Conservation (phyloP, 2,797 vertebrate genomes). For the Sebastes itinus region DNA sequence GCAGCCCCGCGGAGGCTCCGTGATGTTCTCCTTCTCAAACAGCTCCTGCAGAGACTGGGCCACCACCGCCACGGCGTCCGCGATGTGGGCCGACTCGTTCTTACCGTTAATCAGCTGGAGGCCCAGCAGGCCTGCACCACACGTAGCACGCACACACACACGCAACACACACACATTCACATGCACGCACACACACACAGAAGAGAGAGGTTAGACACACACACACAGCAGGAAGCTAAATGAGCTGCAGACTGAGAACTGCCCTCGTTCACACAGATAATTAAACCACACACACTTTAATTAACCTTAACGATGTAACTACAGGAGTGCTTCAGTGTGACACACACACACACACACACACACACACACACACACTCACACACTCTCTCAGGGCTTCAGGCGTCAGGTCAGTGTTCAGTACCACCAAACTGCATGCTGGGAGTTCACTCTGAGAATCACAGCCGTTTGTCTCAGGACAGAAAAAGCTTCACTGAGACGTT, state of each 20-base stretch:
- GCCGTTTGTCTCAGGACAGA: conserved; percentile 50
- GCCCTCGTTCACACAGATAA: conserved; percentile 41
- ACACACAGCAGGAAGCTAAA: conserved; percentile 17
- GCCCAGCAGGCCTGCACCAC: conserved; percentile 90
- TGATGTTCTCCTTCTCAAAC: conserved; percentile 98
- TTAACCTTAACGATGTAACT: conserved; percentile 36
- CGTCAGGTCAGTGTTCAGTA: conserved; percentile 50
- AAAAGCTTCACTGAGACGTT: conserved; percentile 41
- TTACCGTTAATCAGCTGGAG: conserved; percentile 98
- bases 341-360: conserved; percentile 34
- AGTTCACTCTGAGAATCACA: conserved; percentile 61
- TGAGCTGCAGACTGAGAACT: not conserved
- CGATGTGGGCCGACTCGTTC: conserved; percentile 97
- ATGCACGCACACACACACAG: conserved; percentile 12
- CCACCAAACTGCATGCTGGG: conserved; percentile 69
- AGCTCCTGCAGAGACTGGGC: conserved; percentile 97
- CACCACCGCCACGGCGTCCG: conserved; percentile 92
- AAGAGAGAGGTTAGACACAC: not conserved
- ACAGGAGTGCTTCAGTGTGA: conserved; percentile 32
- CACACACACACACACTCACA: conserved; percentile 16
- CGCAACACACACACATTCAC: not conserved
- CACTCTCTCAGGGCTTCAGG: conserved; percentile 56
- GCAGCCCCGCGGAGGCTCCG: conserved; percentile 93
- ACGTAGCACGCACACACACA: conserved; percentile 1
- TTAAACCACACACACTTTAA: conserved; percentile 44